Base-by-base conservation (phyloP, 2,888 invertebrate genomes). In the Microplitis deprimator region DNA sequence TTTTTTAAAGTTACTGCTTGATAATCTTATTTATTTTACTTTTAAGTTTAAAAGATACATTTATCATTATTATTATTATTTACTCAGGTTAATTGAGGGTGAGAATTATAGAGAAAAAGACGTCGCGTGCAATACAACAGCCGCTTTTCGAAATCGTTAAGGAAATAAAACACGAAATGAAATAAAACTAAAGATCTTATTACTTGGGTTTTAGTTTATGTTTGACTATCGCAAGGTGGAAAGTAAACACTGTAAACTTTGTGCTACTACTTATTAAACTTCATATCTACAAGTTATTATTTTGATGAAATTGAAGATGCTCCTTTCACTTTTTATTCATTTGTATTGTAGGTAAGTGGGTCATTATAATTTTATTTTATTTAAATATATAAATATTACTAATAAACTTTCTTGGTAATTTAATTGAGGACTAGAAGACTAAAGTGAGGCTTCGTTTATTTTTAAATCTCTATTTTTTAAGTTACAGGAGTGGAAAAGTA, bases 111-210 rank as follows among this genome's bases (percentile, higher is more conserved):
- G 6, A 68, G 6, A 68, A 20, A 81, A 50, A 50, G 50, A 50
- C 13, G 50, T 77, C 77, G 73, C 70, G 81, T 75, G 75, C 69
- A 75, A 38, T 41, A 38, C 62, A 17, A 75, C 41, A 64, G 59
- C 69, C 71, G 73, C 78, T 81, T 79, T 80, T 79, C 79, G 79
- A 81, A 79, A 81, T 81, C 82, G 77, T 80, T 82, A 81, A 83
- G 83, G 85, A 83, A 83, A 80, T 80, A 77, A 29, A 50, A 50
- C 50, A 50, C 50, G 50, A 50, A 50, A 50, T 76, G 75, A 77
- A 62, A 73, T 77, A 38, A 68, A 78, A 76, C 81, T 81, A 81
- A 71, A 79, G 86, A 86, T 87, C 84, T 84, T 85, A 84, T 87
- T 87, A 86, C 86, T 50, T 50, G 13, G 50, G 50, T 50, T 50